Evolutionary conservation across 2,797 vertebrate species (phyloP), one percentile per base, ranked within the genome.

Genomic region (Acrossocheilus fasciatus): DNA sequence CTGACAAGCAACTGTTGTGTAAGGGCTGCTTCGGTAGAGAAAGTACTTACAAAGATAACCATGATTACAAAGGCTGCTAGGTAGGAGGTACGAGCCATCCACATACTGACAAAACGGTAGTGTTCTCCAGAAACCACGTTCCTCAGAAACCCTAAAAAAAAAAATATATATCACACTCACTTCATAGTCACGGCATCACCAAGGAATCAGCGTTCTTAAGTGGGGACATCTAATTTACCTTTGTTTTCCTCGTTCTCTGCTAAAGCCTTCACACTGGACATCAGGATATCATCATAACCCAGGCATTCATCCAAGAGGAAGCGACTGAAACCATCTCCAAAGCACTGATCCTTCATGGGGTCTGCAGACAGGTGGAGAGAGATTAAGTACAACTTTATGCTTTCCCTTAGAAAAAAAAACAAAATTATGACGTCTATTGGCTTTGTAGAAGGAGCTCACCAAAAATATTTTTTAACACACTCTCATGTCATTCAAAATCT

Each of bases 101-200:
- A 99, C 98, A 99, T 99, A 93, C 98, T 99, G 89, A 99, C 98
- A 6, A 99, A 99, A 75, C 98, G 97, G 85, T 99, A 99, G 91
- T 99, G 98, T 92, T 99, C 98, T 6, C 98, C 98, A 0, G 98
- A 99, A 0, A 99, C 98, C 92, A 99, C 98, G 0, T 99, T 99
- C 73, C 98, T 97, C 69, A 99, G 94, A 91, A 99, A 99, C 20
- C 98, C 98, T 99, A 84, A 52, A 91, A 47, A 82, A 7, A 47
- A 90, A 1, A 47, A 30, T 2, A 30, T n/a, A 30, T 34, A 70
- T n/a, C 62, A 20, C 26, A 6, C 14, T 6, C 18, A 64, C 7
- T 26, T 50, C 59, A 34, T 11, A 69, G 17, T 10, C 15, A 54
- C 2, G 4, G 6, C 2, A 17, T 45, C n/a, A 59, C n/a, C 15